Evolutionary conservation across 2,797 vertebrate genomes (phyloP).

Genomic region (Vireo griseus): DNA sequence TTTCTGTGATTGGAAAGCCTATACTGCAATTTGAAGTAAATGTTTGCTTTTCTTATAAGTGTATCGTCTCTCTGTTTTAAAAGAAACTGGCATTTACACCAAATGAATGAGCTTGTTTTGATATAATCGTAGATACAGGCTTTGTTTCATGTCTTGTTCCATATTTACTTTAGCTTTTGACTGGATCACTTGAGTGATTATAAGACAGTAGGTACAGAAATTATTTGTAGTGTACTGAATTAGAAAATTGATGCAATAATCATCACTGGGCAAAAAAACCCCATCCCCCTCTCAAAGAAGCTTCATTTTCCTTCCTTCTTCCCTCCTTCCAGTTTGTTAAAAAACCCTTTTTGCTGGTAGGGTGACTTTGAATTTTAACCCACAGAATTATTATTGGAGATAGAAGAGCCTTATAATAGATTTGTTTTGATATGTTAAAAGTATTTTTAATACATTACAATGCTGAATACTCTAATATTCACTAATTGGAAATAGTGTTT

Average conservation of each 20-base stretch:
- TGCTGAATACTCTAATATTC: neutral
- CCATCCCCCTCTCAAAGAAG: neutral
- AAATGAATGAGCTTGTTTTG: neutral
- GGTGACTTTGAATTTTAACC: neutral
- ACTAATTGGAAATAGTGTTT: neutral
- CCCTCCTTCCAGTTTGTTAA: neutral
- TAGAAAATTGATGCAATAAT: neutral
- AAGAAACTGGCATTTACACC: neutral
- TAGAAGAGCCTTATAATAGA: neutral
- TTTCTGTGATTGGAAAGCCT: constrained; percentile 78
- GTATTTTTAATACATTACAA: neutral
- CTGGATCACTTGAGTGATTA: neutral
- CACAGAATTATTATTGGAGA: neutral
- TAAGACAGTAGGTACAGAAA: neutral
- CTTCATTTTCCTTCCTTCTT: neutral
- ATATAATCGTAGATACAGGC: neutral
- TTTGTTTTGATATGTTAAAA: neutral
- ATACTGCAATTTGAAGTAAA: constrained; percentile 77
- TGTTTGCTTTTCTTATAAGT: constrained; percentile 77
- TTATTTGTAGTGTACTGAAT: neutral
- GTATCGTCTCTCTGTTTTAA: constrained; percentile 43
- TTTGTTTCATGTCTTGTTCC: neutral
- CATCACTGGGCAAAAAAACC: neutral
- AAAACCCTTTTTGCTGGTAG: neutral
- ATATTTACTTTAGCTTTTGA: neutral